Evolutionary conservation across 2,888 invertebrate genomes (phyloP).

Genomic region (Hedya salicella): DNA sequence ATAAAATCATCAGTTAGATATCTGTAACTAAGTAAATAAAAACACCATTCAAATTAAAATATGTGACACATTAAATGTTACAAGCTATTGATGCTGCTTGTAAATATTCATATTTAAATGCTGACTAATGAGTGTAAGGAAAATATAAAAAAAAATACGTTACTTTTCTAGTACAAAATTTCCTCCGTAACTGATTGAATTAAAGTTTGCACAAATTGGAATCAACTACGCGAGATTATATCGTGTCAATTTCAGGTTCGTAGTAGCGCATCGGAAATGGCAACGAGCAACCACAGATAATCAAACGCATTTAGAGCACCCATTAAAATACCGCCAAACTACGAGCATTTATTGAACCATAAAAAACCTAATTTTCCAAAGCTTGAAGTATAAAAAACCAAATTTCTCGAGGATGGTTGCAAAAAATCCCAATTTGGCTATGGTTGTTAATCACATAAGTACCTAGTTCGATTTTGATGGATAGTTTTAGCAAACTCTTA

Average conservation of each 20-base stretch:
- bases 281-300: conserved; percentile 45
- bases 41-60: too few relatives aligned
- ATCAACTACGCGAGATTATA: neutral
- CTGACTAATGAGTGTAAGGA: too few relatives aligned
- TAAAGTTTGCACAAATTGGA: neutral
- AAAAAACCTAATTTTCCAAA: conserved; percentile 32
- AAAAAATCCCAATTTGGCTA: conserved; percentile 9
- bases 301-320: conserved; percentile 47
- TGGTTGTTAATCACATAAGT: conserved; percentile 19
- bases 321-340: conserved; percentile 24
- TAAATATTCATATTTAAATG: too few relatives aligned
- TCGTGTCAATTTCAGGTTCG: neutral
- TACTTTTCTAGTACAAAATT: too few relatives aligned
- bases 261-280: conserved; percentile 30
- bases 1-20: too few relatives aligned
- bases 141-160: too few relatives aligned
- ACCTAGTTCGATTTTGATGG: neutral
- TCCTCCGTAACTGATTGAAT: too few relatives aligned
- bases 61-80: too few relatives aligned
- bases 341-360: conserved; percentile 27
- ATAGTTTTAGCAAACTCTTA: neutral
- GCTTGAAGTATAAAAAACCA: conserved; percentile 24
- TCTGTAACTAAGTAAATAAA: too few relatives aligned
- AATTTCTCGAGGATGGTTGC: conserved; percentile 16
- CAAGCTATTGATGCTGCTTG: too few relatives aligned